These are phyloP conservation scores for Caenorhabditis angaria DNA, from an alignment of 2,888 invertebrate genomes.

Conservation along the genomic window DNA sequence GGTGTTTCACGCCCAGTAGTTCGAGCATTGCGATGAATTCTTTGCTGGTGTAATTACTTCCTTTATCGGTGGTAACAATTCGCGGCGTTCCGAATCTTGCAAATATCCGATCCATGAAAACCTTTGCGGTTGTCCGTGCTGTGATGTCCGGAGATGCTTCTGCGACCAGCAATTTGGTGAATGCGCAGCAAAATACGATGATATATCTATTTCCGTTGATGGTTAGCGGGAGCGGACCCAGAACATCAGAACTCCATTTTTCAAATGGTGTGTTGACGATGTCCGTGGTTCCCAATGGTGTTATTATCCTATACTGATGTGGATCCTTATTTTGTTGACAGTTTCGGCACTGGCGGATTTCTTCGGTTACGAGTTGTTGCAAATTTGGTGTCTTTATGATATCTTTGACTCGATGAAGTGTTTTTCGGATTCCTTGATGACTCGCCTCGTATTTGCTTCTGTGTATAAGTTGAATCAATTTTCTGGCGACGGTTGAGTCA, in stretches of 20 bases:
- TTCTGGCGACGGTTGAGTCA: not conserved
- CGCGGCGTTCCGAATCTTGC: conserved; percentile 14
- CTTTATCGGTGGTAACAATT: conserved; percentile 17
- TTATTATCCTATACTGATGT: conserved; percentile 1
- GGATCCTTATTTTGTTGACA: conserved; percentile 7
- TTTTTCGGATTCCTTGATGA: not conserved
- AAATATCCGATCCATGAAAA: conserved; percentile 13
- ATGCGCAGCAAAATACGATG: conserved; percentile 14
- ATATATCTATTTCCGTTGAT: conserved; percentile 22
- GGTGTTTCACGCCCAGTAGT: not conserved
- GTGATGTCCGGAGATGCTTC: conserved; percentile 5
- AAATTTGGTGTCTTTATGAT: not conserved
- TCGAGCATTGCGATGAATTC: conserved; percentile 8
- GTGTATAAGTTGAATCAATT: not conserved
- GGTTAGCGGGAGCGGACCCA: conserved; percentile 33
- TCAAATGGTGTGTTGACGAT: conserved; percentile 16
- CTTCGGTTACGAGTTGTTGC: not conserved
- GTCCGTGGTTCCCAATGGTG: conserved; percentile 9
- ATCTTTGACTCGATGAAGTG: not conserved
- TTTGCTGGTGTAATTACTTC: conserved; percentile 10
- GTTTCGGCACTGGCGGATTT: not conserved
- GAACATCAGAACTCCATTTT: conserved; percentile 17
- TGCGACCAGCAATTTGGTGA: conserved; percentile 25
- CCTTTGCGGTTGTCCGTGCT: not conserved
- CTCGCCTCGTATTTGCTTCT: not conserved